Evolutionary conservation across 2,888 invertebrate genomes (phyloP), one percentile per base, ranked within the genome.

Genomic region (Ichneumoninae sp.): DNA sequence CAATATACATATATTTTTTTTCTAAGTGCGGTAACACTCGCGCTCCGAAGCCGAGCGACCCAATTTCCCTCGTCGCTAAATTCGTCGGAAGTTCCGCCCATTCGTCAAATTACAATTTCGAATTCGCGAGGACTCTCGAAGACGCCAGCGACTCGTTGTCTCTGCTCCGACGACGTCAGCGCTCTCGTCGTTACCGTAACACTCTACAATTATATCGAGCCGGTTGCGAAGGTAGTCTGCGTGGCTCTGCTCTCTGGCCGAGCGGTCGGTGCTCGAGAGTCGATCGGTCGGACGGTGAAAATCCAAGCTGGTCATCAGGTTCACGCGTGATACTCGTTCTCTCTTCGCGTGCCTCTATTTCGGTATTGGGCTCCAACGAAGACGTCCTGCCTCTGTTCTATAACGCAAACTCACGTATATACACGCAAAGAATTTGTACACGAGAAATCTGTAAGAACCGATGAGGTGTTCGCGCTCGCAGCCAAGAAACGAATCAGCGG

Each of bases 341-440:
- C 82, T 82, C 76, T 82, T 84, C 87, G 82, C 86, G 86, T 87
- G 87, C 78, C 76, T 80, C 86, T 87, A 87, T 87, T 87, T 86
- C 68, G 82, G 82, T 84, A 68, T 52, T 75, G 10, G 47, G 47
- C 70, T 70, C 71, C 75, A 44, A 62, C 54, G 78, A 75, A 79
- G 76, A 60, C 33, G 69, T 19, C 30, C 30, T 52, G n/a, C 26
- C 1, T n/a, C 33, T 47, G 50, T 33, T 26, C 62, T 68, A 36
- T 22, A 33, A 26, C 16, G 22, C 33, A 16, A n/a, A 62, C 16
- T 4, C 13, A 33, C 26, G 30, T 52, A 52, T 66, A 75, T 74
- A 22, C 50, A 7, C 33, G 26, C 44, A 19, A 19, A 19, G 3
- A 40, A 47, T 47, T 47, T 40, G 52, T 62, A 36, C 16, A 60